Conservation (phyloP, 2,113 vertebrate genomes). For the Corythaeola cristata region DNA sequence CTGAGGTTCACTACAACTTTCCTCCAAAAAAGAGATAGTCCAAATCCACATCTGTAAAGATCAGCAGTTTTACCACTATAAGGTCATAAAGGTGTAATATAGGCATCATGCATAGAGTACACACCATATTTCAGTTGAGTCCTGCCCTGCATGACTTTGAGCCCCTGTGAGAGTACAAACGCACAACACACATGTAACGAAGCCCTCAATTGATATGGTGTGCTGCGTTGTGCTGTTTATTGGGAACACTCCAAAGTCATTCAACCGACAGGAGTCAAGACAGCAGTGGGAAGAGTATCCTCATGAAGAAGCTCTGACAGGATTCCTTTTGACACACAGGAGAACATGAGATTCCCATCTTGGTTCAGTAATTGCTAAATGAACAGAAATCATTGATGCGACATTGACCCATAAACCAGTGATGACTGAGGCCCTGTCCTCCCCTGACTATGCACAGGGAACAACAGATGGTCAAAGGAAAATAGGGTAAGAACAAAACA, state of each 20-base stretch:
- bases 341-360: slow-evolving; percentile 41
- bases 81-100: slow-evolving; percentile 43
- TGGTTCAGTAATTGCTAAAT: slow-evolving; percentile 55
- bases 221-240: neutral
- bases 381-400: slow-evolving; percentile 51
- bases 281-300: slow-evolving; percentile 41
- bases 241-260: neutral
- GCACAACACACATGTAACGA: neutral
- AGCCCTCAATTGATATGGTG: neutral
- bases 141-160: slow-evolving; percentile 41
- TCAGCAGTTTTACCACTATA: slow-evolving; percentile 22
- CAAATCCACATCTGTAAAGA: slow-evolving; percentile 30
- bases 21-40: neutral
- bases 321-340: slow-evolving; percentile 40
- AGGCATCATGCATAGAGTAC: slow-evolving; percentile 49
- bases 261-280: slow-evolving; percentile 37
- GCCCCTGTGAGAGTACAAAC: neutral
- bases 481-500: slow-evolving; percentile 18
- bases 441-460: slow-evolving; percentile 23
- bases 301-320: slow-evolving; percentile 52
- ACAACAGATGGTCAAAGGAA: neutral
- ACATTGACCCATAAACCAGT: slow-evolving; percentile 30
- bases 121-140: neutral
- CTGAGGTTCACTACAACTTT: neutral
- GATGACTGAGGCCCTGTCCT: neutral